These are phyloP conservation scores for Sciurus niger DNA, from an alignment of 2,113 vertebrate genomes.

Conservation along the genomic window DNA sequence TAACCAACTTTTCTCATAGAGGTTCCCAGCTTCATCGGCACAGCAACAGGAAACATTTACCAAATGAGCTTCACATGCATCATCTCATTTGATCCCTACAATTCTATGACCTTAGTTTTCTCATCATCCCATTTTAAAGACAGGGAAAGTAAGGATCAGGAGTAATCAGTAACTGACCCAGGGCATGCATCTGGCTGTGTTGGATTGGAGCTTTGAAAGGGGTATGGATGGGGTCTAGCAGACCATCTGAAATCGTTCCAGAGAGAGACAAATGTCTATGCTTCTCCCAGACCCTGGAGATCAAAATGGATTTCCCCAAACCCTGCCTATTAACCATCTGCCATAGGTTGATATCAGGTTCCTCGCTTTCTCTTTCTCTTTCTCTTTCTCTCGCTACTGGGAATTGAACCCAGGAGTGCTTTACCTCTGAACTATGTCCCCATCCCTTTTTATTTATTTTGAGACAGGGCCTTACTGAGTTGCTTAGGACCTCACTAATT, in stretches of 20 bases:
- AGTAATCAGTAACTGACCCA: not conserved
- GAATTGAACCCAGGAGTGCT: too few species aligned
- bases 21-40: not conserved
- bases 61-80: not conserved
- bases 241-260: not conserved
- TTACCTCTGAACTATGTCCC: not conserved
- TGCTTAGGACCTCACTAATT: too few species aligned
- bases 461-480: too few species aligned
- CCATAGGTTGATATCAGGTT: not conserved
- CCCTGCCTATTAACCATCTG: not conserved
- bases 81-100: not conserved
- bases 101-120: not conserved
- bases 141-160: not conserved
- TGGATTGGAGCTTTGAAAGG: not conserved
- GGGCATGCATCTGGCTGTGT: accelerated
- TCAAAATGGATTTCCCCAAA: not conserved
- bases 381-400: too few species aligned
- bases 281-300: not conserved
- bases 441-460: not conserved
- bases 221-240: not conserved
- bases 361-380: too few species aligned
- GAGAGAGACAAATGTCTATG: not conserved
- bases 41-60: not conserved
- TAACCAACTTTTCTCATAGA: not conserved
- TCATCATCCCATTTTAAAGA: not conserved